Base-by-base conservation (phyloP, 2,113 vertebrate genomes). In the Gallinago media region DNA sequence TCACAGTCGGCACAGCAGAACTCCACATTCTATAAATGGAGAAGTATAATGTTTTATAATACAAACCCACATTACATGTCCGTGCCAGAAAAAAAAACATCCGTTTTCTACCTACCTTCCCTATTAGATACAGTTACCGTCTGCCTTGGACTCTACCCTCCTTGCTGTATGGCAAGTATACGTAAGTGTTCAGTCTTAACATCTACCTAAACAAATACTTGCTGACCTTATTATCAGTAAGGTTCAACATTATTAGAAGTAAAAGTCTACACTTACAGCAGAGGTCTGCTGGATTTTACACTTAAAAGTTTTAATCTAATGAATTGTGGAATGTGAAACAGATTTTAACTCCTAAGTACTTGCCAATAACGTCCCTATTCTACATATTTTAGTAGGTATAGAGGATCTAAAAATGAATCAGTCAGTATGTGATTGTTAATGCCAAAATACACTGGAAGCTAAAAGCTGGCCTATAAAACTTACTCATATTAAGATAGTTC, bases 381-480 rank as follows among this genome's bases (percentile, higher is more conserved):
- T 68, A 29, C 27, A 17, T 32, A 71, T 50, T 87, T 66, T 81
- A 71, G 27, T 49, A 78, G 55, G 29, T 46, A 36, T 32, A 86
- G 31, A 70, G 18, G 14, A 83, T 74, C 38, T 88, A 94, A 93
- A 92, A 95, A 63, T 71, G 14, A 50, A 21, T 83, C 40, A 88
- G 65, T 77, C 47, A 38, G 4, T 88, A 65, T 34, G 50, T 55
- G 59, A 54, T 19, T 58, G 42, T 65, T 83, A 92, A 90, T 96
- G 88, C 47, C 47, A 93, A 86, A 93, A 75, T 56, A 26, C 17
- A 70, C 36, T 93, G 38, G 72, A 92, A 93, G 32, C 55, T 63
- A 90, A 85, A 34, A 85, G 23, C 23, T 84, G 56, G 59, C 56
- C 65, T 92, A 80, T 74, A 95, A 96, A 96, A 90, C 67, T 71